Evolutionary conservation across 2,113 vertebrate species (phyloP).

Genomic region (Nestor notabilis): DNA sequence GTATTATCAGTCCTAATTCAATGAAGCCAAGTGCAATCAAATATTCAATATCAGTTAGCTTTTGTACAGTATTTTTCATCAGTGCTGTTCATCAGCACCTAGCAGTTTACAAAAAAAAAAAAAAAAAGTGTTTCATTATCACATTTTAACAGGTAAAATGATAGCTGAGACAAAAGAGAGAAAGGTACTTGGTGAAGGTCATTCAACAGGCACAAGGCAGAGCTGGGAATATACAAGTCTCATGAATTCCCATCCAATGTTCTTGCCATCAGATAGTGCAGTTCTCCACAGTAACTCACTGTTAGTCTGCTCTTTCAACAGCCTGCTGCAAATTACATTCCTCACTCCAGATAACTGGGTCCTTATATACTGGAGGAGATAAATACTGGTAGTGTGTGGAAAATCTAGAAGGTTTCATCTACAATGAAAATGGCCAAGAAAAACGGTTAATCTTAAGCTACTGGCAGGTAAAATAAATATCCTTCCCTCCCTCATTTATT

Average conservation of each 20-base stretch:
- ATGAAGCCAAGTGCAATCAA: neutral
- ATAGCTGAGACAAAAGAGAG: conserved; percentile 32
- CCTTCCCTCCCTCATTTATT: neutral
- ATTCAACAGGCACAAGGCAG: neutral
- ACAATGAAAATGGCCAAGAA: neutral
- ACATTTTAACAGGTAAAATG: conserved; percentile 41
- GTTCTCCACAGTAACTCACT: conserved; percentile 44
- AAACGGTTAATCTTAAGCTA: neutral
- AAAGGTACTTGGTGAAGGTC: conserved; percentile 48
- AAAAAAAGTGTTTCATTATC: conserved; percentile 49
- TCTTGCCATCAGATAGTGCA: neutral
- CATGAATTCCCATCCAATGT: neutral
- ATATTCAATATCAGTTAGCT: neutral
- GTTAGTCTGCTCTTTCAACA: neutral
- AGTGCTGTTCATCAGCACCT: conserved; percentile 30
- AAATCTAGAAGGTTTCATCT: neutral
- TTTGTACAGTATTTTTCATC: neutral
- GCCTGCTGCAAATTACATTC: conserved; percentile 6
- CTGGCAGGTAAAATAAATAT: neutral
- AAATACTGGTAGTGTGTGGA: neutral
- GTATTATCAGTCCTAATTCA: neutral
- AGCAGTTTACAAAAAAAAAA: neutral
- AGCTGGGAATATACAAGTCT: neutral
- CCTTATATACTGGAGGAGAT: neutral
- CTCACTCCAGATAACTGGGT: neutral